Evolutionary conservation across 2,113 vertebrate genomes (phyloP).

Genomic region (Ochotona princeps): DNA sequence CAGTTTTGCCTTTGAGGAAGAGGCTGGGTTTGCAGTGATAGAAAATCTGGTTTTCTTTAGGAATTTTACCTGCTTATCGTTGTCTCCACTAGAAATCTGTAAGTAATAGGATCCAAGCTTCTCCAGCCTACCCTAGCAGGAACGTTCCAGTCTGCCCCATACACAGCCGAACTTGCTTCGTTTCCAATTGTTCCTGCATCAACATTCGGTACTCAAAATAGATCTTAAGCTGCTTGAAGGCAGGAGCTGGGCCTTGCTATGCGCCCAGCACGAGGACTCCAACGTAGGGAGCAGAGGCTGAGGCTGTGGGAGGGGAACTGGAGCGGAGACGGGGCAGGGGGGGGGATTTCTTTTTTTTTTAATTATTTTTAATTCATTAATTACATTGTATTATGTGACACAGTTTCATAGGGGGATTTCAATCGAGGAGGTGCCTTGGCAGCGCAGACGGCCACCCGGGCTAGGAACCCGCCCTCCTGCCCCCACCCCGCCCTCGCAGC

Average conservation of each 20-base stretch:
- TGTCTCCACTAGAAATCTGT: constrained; percentile 12
- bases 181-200: neutral
- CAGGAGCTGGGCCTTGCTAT: constrained; percentile 1
- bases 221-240: constrained; percentile 74
- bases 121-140: no score
- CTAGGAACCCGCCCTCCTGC: neutral
- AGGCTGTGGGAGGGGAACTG: neutral
- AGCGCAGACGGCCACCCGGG: neutral
- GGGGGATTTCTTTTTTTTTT: no score
- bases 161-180: neutral
- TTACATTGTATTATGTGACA: no score
- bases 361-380: no score
- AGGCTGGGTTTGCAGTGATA: neutral
- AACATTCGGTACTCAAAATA: neutral
- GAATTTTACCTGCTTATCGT: neutral
- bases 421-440: neutral
- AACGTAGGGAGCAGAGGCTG: neutral
- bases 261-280: neutral
- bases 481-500: constrained; percentile 17
- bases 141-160: no score
- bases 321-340: neutral
- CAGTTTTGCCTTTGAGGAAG: neutral
- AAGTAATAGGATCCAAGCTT: neutral
- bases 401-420: no score
- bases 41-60: constrained; percentile 25